phyloP scores from a whole-genome alignment of 2,888 invertebrate species.

The Nomada goodeniana region DNA sequence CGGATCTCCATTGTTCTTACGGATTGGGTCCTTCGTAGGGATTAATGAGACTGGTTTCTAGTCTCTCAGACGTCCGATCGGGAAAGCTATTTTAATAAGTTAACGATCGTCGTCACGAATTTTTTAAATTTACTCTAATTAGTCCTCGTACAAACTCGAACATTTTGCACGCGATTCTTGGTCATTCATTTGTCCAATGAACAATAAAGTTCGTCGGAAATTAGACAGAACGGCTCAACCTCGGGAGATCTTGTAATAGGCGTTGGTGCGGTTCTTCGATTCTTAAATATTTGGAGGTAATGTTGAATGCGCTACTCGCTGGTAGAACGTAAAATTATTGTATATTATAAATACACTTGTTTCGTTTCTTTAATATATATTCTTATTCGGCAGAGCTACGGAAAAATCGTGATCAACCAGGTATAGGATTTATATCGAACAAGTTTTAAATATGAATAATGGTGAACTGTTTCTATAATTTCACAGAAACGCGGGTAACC shows the following conservation, averaged over 20 bases:
- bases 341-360: too few relatives aligned
- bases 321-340: too few relatives aligned
- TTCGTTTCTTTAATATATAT: too few relatives aligned
- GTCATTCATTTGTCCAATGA: background rate
- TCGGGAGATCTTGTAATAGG: too few relatives aligned
- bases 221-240: background rate
- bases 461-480: background rate
- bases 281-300: too few relatives aligned
- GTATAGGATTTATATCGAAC: too few relatives aligned
- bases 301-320: too few relatives aligned
- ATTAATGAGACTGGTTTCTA: constrained; percentile 69
- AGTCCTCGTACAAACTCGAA: background rate
- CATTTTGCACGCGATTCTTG: background rate
- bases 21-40: constrained; percentile 69
- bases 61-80: constrained; percentile 57
- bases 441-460: background rate
- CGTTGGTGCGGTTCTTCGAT: too few relatives aligned
- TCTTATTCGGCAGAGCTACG: too few relatives aligned
- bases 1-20: constrained; percentile 72
- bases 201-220: background rate
- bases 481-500: background rate
- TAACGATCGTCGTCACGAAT: constrained; percentile 33
- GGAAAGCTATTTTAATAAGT: constrained; percentile 50
- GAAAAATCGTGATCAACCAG: too few relatives aligned
- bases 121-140: constrained; percentile 6